phyloP scores from a whole-genome alignment of 2,113 vertebrate genomes.

The Brachyhypopomus gauderio region DNA sequence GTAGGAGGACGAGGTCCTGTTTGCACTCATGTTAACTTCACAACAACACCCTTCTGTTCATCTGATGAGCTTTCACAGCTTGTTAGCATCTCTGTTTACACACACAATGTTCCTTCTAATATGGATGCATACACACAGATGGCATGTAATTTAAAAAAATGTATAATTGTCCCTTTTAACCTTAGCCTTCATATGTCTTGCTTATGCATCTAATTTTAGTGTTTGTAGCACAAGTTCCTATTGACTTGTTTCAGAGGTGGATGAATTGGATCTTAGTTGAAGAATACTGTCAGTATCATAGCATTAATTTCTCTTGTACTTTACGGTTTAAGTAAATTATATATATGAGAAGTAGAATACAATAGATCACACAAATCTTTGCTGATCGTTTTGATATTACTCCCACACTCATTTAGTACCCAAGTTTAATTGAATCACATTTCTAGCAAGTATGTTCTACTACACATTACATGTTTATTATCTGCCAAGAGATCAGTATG shows the following conservation, averaged over 20 bases:
- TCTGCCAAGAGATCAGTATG: too few relatives aligned
- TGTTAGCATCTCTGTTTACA: slow-evolving; percentile 19
- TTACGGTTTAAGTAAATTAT: too few relatives aligned
- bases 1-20: slow-evolving; percentile 16
- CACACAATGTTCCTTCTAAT: neutral
- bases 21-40: neutral
- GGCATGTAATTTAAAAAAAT: neutral
- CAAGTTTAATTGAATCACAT: too few relatives aligned
- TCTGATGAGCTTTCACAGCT: slow-evolving; percentile 1
- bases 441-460: too few relatives aligned
- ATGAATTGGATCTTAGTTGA: neutral
- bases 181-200: neutral
- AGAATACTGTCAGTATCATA: neutral
- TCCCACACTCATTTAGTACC: too few relatives aligned
- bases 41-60: slow-evolving; percentile 5
- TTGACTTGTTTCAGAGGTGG: neutral
- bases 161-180: neutral
- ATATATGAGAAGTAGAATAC: too few relatives aligned
- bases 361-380: too few relatives aligned
- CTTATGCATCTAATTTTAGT: neutral
- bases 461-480: too few relatives aligned
- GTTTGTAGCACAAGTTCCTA: neutral
- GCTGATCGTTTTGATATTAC: too few relatives aligned
- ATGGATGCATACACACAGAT: slow-evolving; percentile 5
- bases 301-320: neutral